Conservation (phyloP, 1,140 invertebrate species). For the Babylonia areolata region DNA sequence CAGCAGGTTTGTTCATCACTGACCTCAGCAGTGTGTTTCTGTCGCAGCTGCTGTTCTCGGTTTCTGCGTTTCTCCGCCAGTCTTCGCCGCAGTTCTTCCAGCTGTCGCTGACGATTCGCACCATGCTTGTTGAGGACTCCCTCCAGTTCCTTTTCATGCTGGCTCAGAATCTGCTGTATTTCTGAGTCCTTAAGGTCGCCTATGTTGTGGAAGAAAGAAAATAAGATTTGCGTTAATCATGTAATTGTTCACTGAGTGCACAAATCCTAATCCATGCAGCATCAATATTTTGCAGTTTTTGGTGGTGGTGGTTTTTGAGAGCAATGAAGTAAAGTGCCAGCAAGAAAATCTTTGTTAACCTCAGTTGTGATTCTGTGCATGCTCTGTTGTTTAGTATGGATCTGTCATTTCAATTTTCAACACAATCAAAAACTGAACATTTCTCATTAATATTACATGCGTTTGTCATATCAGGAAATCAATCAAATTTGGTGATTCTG, state of each 20-base stretch:
- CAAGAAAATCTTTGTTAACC: too few species aligned
- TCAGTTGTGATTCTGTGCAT: too few species aligned
- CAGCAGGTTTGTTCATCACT: not conserved
- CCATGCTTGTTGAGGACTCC: slow-evolving; percentile 56
- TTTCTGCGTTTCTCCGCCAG: slow-evolving; percentile 64
- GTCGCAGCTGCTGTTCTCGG: slow-evolving; percentile 57
- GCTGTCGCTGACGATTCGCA: slow-evolving; percentile 56
- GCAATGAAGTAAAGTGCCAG: too few species aligned
- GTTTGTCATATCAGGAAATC: too few species aligned
- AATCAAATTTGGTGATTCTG: too few species aligned
- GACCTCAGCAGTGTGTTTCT: slow-evolving; percentile 70
- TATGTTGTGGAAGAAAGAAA: slow-evolving; percentile 37
- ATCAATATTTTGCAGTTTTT: not conserved
- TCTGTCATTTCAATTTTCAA: too few species aligned
- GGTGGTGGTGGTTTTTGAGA: not conserved
- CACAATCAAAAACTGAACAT: too few species aligned
- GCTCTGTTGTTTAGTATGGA: too few species aligned
- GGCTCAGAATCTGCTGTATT: slow-evolving; percentile 63
- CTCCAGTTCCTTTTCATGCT: slow-evolving; percentile 66
- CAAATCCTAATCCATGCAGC: too few species aligned
- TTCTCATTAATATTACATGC: too few species aligned
- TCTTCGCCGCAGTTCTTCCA: slow-evolving; percentile 59
- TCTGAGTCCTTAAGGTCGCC: slow-evolving; percentile 68
- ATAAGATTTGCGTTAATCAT: too few species aligned
- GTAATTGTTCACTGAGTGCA: too few species aligned